Evolutionary conservation across 2,888 invertebrate species (phyloP).

Genomic region (Beris chalybata): DNA sequence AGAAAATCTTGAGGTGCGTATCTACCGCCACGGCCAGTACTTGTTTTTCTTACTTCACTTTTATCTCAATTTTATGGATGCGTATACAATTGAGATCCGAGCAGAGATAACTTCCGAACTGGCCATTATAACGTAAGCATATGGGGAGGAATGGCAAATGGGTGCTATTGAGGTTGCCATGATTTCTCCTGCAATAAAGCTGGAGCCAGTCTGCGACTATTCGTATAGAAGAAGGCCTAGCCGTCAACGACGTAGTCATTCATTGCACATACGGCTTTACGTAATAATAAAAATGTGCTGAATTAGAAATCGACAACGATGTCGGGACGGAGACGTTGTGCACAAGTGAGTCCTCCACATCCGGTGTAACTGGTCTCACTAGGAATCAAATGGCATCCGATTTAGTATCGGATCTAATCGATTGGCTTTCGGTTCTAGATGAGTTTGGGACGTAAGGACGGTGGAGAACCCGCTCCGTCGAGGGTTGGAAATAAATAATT

Average conservation of each 20-base stretch:
- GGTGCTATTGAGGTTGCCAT: slow-evolving; percentile 2
- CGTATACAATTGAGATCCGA: neutral
- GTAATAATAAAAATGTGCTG: slow-evolving; percentile 23
- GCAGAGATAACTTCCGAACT: slow-evolving; percentile 17
- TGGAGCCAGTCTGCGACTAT: slow-evolving; percentile 19
- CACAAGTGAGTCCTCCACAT: slow-evolving; percentile 10
- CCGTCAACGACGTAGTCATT: neutral
- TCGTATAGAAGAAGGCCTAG: neutral
- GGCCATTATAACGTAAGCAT: neutral
- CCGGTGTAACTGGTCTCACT: neutral
- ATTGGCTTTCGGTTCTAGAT: slow-evolving; percentile 11
- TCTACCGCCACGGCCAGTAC: neutral
- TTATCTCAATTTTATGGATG: neutral
- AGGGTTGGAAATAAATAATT: slow-evolving; percentile 34
- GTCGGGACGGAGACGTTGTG: neutral
- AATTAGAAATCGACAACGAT: neutral
- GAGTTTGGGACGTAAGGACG: neutral
- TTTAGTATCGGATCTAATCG: slow-evolving; percentile 14
- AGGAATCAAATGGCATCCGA: slow-evolving; percentile 12
- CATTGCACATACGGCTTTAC: neutral
- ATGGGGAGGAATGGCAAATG: neutral
- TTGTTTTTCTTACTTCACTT: neutral
- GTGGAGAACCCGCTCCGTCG: neutral
- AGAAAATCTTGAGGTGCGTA: slow-evolving; percentile 20
- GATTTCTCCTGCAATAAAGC: slow-evolving; percentile 18